These are phyloP conservation scores for Strigops habroptila DNA, from an alignment of 2,113 vertebrate genomes.

Conservation along the genomic window DNA sequence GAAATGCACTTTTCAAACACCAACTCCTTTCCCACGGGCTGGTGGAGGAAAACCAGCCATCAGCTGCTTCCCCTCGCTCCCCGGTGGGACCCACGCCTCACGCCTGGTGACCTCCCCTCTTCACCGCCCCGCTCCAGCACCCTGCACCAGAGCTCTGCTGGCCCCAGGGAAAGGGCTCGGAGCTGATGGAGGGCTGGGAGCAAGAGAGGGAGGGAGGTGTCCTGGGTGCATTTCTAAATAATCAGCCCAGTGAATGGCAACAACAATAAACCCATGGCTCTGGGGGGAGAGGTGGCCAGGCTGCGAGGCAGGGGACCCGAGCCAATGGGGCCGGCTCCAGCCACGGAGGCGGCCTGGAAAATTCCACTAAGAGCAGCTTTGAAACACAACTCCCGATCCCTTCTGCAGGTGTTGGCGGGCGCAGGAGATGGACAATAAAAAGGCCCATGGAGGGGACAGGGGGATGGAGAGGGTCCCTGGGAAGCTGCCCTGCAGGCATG, in stretches of 20 bases:
- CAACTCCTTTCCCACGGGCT: slow-evolving; percentile 64
- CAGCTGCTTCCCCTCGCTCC: slow-evolving; percentile 37
- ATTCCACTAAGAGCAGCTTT: slow-evolving; percentile 62
- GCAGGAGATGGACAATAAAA: not conserved
- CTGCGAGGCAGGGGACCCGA: slow-evolving; percentile 7
- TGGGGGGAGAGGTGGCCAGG: not conserved
- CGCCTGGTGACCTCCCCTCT: not conserved
- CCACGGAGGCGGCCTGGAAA: slow-evolving; percentile 57
- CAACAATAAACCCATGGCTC: slow-evolving; percentile 40
- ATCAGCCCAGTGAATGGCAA: slow-evolving; percentile 34
- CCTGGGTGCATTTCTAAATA: slow-evolving; percentile 40
- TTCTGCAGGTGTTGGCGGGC: slow-evolving; percentile 41
- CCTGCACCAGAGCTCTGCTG: not conserved
- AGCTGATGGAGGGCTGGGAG: not conserved
- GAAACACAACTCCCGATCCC: slow-evolving; percentile 54
- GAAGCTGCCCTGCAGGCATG: not conserved
- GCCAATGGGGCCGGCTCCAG: slow-evolving; percentile 46
- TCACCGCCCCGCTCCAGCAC: rapidly evolving
- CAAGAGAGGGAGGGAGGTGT: not conserved
- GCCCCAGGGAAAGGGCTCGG: not conserved
- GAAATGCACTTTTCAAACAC: slow-evolving; percentile 63
- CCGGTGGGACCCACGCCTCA: not conserved
- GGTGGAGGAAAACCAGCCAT: slow-evolving; percentile 13
- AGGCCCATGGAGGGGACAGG: not conserved
- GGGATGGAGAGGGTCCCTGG: not conserved